Evolutionary conservation across 2,888 invertebrate species (phyloP).

Genomic region (Caenorhabditis sp.): DNA sequence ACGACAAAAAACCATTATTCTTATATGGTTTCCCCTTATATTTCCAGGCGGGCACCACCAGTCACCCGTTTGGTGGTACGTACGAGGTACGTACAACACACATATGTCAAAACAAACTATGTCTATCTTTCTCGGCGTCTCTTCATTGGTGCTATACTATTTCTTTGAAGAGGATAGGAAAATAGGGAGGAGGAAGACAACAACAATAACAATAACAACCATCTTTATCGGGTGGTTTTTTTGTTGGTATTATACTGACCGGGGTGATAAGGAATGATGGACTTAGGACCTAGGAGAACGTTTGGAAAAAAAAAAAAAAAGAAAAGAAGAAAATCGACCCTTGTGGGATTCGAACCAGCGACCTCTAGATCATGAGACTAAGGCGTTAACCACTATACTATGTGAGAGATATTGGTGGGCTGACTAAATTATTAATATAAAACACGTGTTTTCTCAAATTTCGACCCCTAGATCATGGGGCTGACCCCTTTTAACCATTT

Average conservation of each 20-base stretch:
- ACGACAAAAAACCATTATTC: constrained; percentile 22
- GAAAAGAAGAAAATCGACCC: too few species aligned
- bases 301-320: not conserved
- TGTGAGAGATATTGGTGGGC: too few species aligned
- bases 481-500: not conserved
- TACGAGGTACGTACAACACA: not conserved
- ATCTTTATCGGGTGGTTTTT: too few species aligned
- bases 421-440: too few species aligned
- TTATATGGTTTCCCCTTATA: not conserved
- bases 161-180: not conserved
- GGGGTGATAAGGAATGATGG: too few species aligned
- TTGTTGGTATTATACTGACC: too few species aligned
- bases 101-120: not conserved
- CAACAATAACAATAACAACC: too few species aligned
- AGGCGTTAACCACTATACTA: too few species aligned
- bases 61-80: constrained; percentile 3
- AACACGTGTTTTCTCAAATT: too few species aligned
- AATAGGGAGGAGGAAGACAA: not conserved
- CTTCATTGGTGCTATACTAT: not conserved
- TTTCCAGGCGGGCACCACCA: not conserved
- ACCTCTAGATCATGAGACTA: too few species aligned
- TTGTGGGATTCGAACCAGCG: too few species aligned
- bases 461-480: not conserved
- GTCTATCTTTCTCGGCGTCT: not conserved
- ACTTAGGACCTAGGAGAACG: too few species aligned